Evolutionary conservation across 2,797 vertebrate genomes (phyloP).

Genomic region (Saxicola maurus): DNA sequence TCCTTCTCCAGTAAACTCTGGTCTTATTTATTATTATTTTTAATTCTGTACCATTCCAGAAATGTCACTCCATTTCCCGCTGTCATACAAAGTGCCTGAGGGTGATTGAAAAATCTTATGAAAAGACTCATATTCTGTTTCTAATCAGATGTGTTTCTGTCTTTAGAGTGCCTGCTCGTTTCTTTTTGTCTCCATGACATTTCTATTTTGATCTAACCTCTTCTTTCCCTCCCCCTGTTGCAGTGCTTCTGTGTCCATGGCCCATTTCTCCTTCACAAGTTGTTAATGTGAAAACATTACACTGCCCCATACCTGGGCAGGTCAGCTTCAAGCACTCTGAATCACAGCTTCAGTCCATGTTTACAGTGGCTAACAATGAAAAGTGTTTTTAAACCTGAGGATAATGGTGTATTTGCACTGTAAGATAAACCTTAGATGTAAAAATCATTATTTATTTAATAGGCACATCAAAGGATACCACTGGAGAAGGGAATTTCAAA

Average conservation of each 20-base stretch:
- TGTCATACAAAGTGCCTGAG: not conserved
- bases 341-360: constrained; percentile 10
- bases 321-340: constrained; percentile 46
- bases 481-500: constrained; percentile 31
- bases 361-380: constrained; percentile 32
- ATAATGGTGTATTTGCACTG: constrained; percentile 21
- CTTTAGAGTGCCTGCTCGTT: not conserved
- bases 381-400: not conserved
- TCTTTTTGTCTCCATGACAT: not conserved
- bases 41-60: constrained; percentile 7
- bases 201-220: constrained; percentile 11
- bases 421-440: constrained; percentile 38
- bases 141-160: not conserved
- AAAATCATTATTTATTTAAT: constrained; percentile 48
- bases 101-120: not conserved
- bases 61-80: not conserved
- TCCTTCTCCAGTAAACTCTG: not conserved
- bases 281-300: not conserved
- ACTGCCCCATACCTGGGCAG: constrained; percentile 17
- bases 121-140: constrained; percentile 28
- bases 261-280: constrained; percentile 13
- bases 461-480: constrained; percentile 28
- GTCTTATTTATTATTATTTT: constrained; percentile 2
- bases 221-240: not conserved
- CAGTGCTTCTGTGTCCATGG: not conserved